Base-by-base conservation (phyloP, 2,113 vertebrate species). In the Sylvietta virens region DNA sequence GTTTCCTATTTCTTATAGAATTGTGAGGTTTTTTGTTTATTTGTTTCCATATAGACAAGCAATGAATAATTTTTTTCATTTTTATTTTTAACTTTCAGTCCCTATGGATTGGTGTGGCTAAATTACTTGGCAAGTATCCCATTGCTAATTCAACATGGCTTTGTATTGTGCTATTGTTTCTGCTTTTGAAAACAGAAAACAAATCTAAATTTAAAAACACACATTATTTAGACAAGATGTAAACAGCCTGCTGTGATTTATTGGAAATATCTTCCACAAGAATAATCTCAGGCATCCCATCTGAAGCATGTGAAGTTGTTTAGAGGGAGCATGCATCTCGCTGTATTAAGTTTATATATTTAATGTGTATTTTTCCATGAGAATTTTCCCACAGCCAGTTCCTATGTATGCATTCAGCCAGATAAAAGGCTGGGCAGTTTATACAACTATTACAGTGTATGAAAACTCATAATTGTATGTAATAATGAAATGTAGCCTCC, bases 321-420 rank as follows among this genome's bases (percentile, higher is more conserved):
- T 42, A 61, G 39, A 71, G 37, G 39, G 3, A 81, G 2, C 7
- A 50, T n/a, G 7, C 6, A 54, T 37, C 7, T 70, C 6, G 1
- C 11, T 90, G 11, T 33, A 15, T 76, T 47, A 45, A 18, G 6
- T 53, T 91, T 87, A 37, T 50, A 40, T 24, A n/a, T 47, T 65
- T 30, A 69, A 42, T 0, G 1, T n/a, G 2, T 27, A 60, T n/a
- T 90, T 89, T 88, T 80, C 33, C 17, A 37, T 28, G 5, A 40
- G 23, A 83, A 14, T 64, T 90, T 91, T 81, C 30, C 44, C 17
- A 50, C 14, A 74, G 16, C 3, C 16, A 28, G 2, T 71, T 86
- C 56, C 31, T 61, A 28, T 0, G 0, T 27, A 21, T 37, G 4
- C 7, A 35, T 40, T 84, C 53, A 70, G 19, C 27, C n/a, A 71